A percentile compares a stretch with the other conserved stretches of the same genome.
phyloP scores from a whole-genome alignment of 2,113 vertebrate species.

The Passer montanus region DNA sequence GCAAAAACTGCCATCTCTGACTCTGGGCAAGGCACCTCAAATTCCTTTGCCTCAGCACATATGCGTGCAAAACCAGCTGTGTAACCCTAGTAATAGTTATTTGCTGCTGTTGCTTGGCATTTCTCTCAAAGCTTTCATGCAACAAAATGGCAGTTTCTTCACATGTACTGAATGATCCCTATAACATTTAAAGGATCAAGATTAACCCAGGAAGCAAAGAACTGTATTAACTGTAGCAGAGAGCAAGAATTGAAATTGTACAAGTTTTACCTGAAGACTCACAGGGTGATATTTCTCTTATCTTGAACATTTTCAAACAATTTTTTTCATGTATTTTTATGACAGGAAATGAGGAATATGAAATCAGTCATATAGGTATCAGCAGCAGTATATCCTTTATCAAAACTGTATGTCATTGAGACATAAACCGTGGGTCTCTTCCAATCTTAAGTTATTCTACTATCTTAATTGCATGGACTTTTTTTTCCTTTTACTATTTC shows the following conservation, averaged over 20 bases:
- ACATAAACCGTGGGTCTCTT: background rate
- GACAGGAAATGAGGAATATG: background rate
- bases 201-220: background rate
- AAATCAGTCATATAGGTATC: background rate
- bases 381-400: background rate
- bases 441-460: background rate
- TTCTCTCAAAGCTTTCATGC: background rate
- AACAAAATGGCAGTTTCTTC: background rate
- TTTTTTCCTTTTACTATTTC: background rate
- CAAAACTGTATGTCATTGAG: background rate
- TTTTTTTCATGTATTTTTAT: background rate
- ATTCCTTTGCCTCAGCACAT: background rate
- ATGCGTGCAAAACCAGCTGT: background rate
- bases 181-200: background rate
- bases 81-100: background rate
- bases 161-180: background rate
- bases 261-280: background rate
- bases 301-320: background rate
- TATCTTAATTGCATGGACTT: background rate
- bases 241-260: background rate
- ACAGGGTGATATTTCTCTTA: background rate
- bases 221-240: background rate
- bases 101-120: background rate
- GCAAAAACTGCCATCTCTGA: background rate
- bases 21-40: background rate